Conservation (phyloP, 37 sponge, comb jelly and placozoan species). For the Cladorhizidae sp. region DNA sequence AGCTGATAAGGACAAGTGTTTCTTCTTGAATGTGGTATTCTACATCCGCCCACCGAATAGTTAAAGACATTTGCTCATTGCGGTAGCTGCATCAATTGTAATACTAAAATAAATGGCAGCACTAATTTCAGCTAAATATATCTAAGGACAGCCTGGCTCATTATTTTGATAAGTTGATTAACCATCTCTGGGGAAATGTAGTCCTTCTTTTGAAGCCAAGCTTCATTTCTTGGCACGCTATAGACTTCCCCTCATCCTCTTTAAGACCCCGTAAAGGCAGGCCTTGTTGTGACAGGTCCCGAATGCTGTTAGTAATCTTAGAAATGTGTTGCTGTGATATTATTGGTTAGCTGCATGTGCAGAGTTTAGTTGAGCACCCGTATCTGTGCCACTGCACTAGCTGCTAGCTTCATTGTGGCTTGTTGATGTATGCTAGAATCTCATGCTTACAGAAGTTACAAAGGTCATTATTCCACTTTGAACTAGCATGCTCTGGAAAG, state of each 20-base stretch:
- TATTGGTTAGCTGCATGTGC: conserved; percentile 12
- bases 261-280: conserved; percentile 41
- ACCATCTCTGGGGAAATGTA: conserved; percentile 48
- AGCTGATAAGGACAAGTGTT: conserved; percentile 27
- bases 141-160: conserved; percentile 25
- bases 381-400: not conserved
- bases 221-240: conserved; percentile 13
- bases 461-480: too few relatives aligned
- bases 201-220: conserved; percentile 36
- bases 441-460: too few relatives aligned
- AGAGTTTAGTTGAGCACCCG: conserved; percentile 13
- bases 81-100: conserved; percentile 55
- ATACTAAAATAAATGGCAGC: conserved; percentile 14
- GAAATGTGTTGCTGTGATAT: conserved; percentile 20
- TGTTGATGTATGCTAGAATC: too few relatives aligned
- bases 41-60: conserved; percentile 56
- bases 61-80: conserved; percentile 45
- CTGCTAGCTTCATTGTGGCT: too few relatives aligned
- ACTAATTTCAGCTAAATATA: conserved; percentile 22
- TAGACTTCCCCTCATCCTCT: conserved; percentile 21
- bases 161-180: conserved; percentile 30
- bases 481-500: too few relatives aligned
- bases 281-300: conserved; percentile 41
- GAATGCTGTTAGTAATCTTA: conserved; percentile 26
- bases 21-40: conserved; percentile 38